Conservation (phyloP, 2,888 invertebrate genomes). For the Prionchulus punctatus region DNA sequence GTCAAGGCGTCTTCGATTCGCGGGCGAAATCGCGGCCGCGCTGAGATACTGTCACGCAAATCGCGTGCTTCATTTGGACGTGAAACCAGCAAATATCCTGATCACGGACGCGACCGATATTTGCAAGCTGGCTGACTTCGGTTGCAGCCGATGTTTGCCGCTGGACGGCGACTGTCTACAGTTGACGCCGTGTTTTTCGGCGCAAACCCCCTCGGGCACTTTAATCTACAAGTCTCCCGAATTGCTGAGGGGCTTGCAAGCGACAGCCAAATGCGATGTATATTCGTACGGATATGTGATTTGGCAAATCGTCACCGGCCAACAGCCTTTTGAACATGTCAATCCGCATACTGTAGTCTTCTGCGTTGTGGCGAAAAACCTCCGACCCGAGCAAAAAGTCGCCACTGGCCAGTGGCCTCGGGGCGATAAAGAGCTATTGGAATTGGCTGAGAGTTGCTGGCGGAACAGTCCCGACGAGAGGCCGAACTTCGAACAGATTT, state of each 20-base stretch:
- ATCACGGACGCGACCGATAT: neutral
- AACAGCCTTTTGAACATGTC: conserved; percentile 1
- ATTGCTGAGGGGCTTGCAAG: neutral
- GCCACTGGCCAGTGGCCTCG: no score
- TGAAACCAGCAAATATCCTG: conserved; percentile 12
- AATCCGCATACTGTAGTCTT: conserved; percentile 11
- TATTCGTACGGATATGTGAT: conserved; percentile 11
- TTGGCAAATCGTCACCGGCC: conserved; percentile 11
- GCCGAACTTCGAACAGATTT: no score
- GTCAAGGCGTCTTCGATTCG: neutral
- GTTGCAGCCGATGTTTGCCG: conserved; percentile 7
- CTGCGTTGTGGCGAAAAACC: conserved; percentile 7
- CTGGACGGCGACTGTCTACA: neutral
- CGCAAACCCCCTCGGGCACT: conserved; percentile 1
- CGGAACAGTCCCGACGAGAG: no score
- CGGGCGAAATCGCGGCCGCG: conserved; percentile 7
- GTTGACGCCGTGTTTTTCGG: neutral
- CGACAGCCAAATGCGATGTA: conserved; percentile 7
- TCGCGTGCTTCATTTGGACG: conserved; percentile 11
- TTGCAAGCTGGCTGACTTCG: conserved; percentile 12
- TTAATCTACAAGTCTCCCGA: conserved; percentile 10
- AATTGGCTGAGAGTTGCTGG: no score
- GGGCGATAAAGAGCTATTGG: no score
- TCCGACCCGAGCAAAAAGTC: no score
- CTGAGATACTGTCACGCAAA: conserved; percentile 9